Evolutionary conservation across 2,113 vertebrate genomes (phyloP), one percentile per base, ranked within the genome.

Genomic region (Spizaetus ornatus): DNA sequence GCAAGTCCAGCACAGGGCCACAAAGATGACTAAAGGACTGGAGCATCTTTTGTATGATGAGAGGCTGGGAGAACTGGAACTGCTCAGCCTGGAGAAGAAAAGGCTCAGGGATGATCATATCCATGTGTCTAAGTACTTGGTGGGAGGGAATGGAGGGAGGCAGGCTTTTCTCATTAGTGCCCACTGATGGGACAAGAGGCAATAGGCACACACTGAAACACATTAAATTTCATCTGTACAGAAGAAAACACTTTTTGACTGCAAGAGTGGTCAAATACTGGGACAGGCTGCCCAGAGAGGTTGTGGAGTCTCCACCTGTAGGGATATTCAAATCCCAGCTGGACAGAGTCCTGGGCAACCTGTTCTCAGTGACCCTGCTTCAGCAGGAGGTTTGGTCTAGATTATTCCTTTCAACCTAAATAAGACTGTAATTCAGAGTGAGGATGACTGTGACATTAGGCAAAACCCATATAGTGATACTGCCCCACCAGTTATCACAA

Each of bases 381-480:
- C 34, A 59, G 59, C 52, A 43, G 52, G 8, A n/a, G 11, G 12
- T 58, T 89, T 79, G 55, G 38, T 10, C 70, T 43, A 34, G 15
- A 17, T 47, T 7, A 82, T 48, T 27, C 42, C 38, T 85, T 69
- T 56, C 69, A 88, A 11, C 18, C 19, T 40, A 17, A 85, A 50
- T 8, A 69, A 43, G 11, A 34, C 16, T 5, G 0, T 4, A 65
- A 42, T 29, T 61, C 21, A 27, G 25, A 29, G 43, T 4, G 38
- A 59, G 38, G 12, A 45, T 14, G 12, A 10, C n/a, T 58, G 31
- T 55, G 27, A 43, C 62, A 63, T 43, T 16, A 55, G 18, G 13
- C 16, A 92, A 56, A 58, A 16, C 10, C 13, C 15, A 34, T 1
- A 3, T 0, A 53, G 47, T 10, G 13, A 25, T 21, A 45, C 45